Conservation (phyloP, 2,113 vertebrate species). For the Sakesphorus luctuosus region DNA sequence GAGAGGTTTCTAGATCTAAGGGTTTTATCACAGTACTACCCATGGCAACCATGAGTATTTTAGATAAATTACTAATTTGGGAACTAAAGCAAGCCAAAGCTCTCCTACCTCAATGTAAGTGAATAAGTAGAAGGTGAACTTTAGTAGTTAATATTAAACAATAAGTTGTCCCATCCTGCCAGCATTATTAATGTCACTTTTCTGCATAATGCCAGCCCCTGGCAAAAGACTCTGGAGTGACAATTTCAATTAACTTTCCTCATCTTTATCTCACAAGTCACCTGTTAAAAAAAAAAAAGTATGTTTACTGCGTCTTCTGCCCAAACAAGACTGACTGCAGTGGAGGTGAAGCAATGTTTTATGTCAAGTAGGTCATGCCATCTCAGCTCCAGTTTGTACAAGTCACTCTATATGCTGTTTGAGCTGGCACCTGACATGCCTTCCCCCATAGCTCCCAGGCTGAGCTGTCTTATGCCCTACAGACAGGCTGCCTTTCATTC, state of each 20-base stretch:
- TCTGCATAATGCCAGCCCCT: slow-evolving; percentile 1
- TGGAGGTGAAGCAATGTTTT: not conserved
- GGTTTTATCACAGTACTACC: not conserved
- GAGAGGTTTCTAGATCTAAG: not conserved
- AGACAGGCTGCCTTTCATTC: not conserved
- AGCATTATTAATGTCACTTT: not conserved
- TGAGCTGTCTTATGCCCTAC: not conserved
- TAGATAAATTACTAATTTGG: not conserved
- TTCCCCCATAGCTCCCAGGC: not conserved
- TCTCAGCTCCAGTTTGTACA: not conserved
- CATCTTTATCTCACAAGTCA: slow-evolving; percentile 4
- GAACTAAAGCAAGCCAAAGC: not conserved
- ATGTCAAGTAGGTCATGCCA: not conserved
- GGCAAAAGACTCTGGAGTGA: not conserved
- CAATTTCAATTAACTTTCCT: slow-evolving; percentile 32
- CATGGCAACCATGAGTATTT: not conserved
- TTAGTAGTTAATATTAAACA: not conserved
- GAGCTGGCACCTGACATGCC: not conserved
- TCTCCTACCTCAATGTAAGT: not conserved
- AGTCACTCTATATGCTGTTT: not conserved
- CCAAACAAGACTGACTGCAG: not conserved
- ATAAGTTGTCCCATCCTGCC: not conserved
- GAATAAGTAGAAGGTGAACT: not conserved
- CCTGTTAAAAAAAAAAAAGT: not conserved
- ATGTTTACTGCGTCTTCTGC: not conserved